Evolutionary conservation across 2,797 vertebrate genomes (phyloP), one percentile per base, ranked within the genome.

Genomic region (Chromobotia macracanthus): DNA sequence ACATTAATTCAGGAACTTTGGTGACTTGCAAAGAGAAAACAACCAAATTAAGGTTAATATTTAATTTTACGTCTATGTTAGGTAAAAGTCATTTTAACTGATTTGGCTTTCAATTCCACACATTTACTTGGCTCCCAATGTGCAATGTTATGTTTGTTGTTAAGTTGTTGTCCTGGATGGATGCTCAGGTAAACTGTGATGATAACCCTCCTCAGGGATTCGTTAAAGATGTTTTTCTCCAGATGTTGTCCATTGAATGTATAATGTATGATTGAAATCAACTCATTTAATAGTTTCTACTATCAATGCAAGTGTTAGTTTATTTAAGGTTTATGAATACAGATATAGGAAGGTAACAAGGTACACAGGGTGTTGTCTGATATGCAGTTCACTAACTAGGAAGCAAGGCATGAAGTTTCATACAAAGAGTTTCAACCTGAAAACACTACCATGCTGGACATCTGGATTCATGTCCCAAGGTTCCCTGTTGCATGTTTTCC

Each of bases 11-110:
- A 28, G 35, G 5, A 35, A 31, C 51, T 56, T 75, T 48, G 18
- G 51, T 58, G 74, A 76, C 18, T 68, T 15, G 75, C 19, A 46
- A 67, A 51, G 64, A 58, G 51, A 67, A 76, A 76, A 48, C 51
- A 56, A 68, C 51, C 64, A 77, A 68, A 67, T 31, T 46, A 13
- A 67, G 53, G 38, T 68, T 68, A 67, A 68, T 77, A 31, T 58
- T 77, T 68, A 16, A 68, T 77, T 67, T 44, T 8, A 23, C n/a
- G 19, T 66, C 31, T 11, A 4, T 65, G 31, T 31, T n/a, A n/a
- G n/a, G 48, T 65, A 53, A 10, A 63, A 75, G 19, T 66, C 50
- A 16, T 56, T 71, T 35, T 19, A 16, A 56, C 12, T 16, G 13
- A 58, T 41, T 28, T 56, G n/a, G n/a, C 51, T 28, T 72, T 65